Base-by-base conservation (phyloP, 2,797 vertebrate genomes). In the Cuculus canorus region DNA sequence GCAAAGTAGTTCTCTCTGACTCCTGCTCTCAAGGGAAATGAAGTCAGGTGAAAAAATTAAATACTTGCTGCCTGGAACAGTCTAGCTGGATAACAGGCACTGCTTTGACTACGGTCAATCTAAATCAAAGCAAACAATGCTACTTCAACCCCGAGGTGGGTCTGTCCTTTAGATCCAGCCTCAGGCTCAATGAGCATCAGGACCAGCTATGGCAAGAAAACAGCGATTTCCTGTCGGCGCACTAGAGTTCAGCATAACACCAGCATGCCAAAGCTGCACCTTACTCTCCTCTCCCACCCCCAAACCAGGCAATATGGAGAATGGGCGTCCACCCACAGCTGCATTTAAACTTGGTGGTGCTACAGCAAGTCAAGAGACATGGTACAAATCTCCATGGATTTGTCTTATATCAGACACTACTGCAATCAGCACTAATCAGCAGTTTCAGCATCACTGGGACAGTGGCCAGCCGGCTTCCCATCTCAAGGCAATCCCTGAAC, bases 41-140 rank as follows among this genome's bases (percentile, higher is more conserved):
- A 48, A 91, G 27, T 43, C 39, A 4, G 16, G 22, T 1, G 17
- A 23, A 77, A 10, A 81, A 59, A 37, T 4, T 1, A 19, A 23
- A 25, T 25, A 7, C 22, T 3, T 21, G 13, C 50, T 73, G 27
- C 47, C 17, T 8, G 1, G 33, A 33, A 63, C 2, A 0, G 54
- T 39, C 45, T 9, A 13, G 11, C 15, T 22, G 27, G 37, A 19
- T 43, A 17, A 19, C 41, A 30, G 45, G 47, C 47, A 7, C 57
- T 14, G 76, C 43, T 48, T n/a, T 13, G 57, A 37, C 48, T 33
- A 0, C 3, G 35, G n/a, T 75, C 21, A n/a, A 5, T 13, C 45
- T 10, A 19, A 71, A 11, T 15, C 69, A 28, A 32, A 50, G 70
- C 48, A 6, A 60, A 6, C 11, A 48, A 48, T 23, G 12, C 32